These are phyloP conservation scores for Achroia grisella DNA, from an alignment of 1,140 invertebrate species.

Conservation along the genomic window DNA sequence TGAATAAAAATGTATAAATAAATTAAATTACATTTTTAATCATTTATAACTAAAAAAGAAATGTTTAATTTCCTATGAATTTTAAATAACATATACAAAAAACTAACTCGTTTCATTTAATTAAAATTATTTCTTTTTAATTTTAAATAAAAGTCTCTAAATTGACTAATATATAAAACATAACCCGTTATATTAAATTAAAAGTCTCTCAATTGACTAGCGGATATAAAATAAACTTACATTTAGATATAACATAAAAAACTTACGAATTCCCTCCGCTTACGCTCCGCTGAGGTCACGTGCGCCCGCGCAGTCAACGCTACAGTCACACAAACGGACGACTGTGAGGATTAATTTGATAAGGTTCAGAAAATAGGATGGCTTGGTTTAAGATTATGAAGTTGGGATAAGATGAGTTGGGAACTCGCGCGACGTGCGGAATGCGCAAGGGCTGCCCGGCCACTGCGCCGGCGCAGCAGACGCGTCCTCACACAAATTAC, in stretches of 20 bases:
- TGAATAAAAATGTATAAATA: too few species aligned
- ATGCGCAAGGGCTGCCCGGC: constrained; percentile 40
- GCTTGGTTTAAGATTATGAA: too few species aligned
- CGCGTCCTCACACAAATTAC: constrained; percentile 44
- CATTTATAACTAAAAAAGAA: neutral
- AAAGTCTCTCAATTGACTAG: neutral
- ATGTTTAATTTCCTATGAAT: neutral
- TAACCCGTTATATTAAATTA: neutral
- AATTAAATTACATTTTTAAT: too few species aligned
- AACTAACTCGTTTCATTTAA: neutral
- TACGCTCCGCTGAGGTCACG: constrained; percentile 36
- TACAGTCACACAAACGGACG: constrained; percentile 18
- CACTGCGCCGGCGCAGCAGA: constrained; percentile 47
- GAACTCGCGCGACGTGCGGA: constrained; percentile 33
- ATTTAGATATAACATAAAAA: too few species aligned
- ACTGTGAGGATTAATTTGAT: neutral
- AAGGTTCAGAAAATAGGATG: too few species aligned
- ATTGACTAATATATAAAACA: too few species aligned
- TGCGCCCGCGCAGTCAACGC: constrained; percentile 24
- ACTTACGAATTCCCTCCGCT: constrained; percentile 42
- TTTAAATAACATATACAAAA: neutral
- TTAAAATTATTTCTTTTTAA: neutral
- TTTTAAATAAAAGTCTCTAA: neutral
- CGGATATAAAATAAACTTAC: too few species aligned
- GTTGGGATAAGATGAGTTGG: constrained; percentile 4